Percentiles rank a stretch among this genome's conserved stretches.
Conservation (phyloP, 2,888 invertebrate genomes). For the Drosophila bunnanda region DNA sequence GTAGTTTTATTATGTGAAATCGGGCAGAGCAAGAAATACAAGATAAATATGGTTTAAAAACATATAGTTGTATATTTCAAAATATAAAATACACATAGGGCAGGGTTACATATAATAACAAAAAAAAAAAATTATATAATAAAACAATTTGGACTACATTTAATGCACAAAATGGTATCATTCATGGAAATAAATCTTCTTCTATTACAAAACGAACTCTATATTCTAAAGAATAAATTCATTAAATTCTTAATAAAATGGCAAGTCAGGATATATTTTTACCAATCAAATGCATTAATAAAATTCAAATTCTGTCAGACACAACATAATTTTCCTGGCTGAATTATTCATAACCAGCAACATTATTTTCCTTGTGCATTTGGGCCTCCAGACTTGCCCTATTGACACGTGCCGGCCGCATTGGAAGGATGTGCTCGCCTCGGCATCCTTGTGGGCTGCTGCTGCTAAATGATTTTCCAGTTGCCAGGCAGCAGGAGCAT, state of each 20-base stretch:
- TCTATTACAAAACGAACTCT: not conserved
- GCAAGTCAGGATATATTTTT: not conserved
- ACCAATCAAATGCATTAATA: not conserved
- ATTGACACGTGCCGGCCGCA: constrained; percentile 77
- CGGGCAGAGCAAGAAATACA: not conserved
- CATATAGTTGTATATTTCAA: not conserved
- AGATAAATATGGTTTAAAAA: not conserved
- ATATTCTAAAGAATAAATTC: not conserved
- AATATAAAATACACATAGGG: not conserved
- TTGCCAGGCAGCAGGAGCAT: constrained; percentile 64
- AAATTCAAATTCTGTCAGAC: not conserved
- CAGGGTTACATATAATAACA: too few species aligned
- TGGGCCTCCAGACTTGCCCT: constrained; percentile 59
- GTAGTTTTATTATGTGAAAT: not conserved
- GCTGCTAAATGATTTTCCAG: constrained; percentile 82
- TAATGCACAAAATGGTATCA: too few species aligned
- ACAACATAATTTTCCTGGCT: too few species aligned
- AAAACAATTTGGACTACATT: too few species aligned
- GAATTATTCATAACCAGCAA: not conserved
- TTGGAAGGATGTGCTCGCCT: constrained; percentile 35
- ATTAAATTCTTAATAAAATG: not conserved
- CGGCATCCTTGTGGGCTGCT: constrained; percentile 53
- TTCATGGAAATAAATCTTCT: not conserved
- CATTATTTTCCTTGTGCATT: not conserved
- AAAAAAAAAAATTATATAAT: not conserved